Conservation (phyloP, 2,888 invertebrate species). For the Ectobius pallidus region DNA sequence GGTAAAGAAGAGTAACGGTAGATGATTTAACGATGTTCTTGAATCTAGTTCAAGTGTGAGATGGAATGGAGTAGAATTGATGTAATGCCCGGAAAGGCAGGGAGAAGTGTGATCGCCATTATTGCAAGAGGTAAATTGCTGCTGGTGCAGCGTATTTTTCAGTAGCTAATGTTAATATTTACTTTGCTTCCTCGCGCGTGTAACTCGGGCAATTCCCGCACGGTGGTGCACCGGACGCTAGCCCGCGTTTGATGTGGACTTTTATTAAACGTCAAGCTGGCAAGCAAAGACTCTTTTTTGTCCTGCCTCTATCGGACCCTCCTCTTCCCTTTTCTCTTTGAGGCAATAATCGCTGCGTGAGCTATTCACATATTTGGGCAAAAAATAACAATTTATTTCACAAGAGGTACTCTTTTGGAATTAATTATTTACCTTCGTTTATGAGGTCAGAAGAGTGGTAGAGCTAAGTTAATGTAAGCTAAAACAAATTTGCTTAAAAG, state of each 20-base stretch:
- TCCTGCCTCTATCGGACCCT: background rate
- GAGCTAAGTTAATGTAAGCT: no score
- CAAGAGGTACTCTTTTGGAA: background rate
- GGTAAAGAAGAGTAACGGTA: no score
- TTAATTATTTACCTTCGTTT: background rate
- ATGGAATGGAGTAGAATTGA: no score
- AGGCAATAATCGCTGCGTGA: background rate
- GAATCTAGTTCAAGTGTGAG: no score
- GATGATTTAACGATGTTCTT: no score
- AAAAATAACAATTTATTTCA: background rate
- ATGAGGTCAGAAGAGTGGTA: no score
- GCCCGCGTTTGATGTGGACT: conserved; percentile 20
- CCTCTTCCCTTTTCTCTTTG: background rate
- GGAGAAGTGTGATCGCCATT: background rate
- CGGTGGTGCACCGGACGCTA: background rate
- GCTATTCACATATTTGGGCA: background rate
- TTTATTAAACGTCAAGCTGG: conserved; percentile 20
- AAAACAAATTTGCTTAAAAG: no score
- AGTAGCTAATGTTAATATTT: conserved; percentile 17
- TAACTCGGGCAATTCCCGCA: background rate
- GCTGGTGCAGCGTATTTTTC: conserved; percentile 20
- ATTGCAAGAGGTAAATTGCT: background rate
- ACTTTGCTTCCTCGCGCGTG: background rate
- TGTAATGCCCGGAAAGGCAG: no score
- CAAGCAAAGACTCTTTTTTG: conserved; percentile 17